Evolutionary conservation across 2,888 invertebrate species (phyloP).

Genomic region (Lycia hirtaria): DNA sequence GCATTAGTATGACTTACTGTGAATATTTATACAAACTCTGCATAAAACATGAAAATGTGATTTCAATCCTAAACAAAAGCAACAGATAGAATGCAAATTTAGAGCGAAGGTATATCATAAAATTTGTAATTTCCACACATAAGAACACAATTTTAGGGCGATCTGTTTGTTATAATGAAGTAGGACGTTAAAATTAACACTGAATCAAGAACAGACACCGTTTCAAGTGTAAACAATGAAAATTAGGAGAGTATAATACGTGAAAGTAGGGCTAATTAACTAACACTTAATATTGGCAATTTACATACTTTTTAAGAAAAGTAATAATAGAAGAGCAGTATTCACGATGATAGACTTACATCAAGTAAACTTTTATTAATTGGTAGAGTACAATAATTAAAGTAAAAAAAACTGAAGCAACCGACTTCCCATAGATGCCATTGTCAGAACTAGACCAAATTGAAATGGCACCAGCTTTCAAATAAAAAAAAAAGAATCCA

Average conservation of each 20-base stretch:
- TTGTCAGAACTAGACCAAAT: no score
- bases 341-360: no score
- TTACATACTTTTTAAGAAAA: not conserved
- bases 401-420: no score
- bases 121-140: slow-evolving; percentile 7
- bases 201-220: slow-evolving; percentile 13
- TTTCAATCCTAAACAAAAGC: slow-evolving; percentile 14
- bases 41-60: not conserved
- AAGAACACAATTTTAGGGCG: slow-evolving; percentile 27
- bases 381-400: no score
- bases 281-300: not conserved
- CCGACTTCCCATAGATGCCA: no score
- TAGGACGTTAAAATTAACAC: slow-evolving; percentile 36
- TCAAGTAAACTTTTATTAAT: no score
- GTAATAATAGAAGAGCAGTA: no score
- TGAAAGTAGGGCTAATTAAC: slow-evolving; percentile 4
- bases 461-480: no score
- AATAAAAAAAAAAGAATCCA: no score
- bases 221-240: slow-evolving; percentile 9
- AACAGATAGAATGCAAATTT: slow-evolving; percentile 11
- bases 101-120: not conserved
- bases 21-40: not conserved
- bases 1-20: no score
- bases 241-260: slow-evolving; percentile 8
- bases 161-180: slow-evolving; percentile 28